Conservation (phyloP, 30 jellyfish, hydroid and myxozoan species). For the Cassiopea andromeda region DNA sequence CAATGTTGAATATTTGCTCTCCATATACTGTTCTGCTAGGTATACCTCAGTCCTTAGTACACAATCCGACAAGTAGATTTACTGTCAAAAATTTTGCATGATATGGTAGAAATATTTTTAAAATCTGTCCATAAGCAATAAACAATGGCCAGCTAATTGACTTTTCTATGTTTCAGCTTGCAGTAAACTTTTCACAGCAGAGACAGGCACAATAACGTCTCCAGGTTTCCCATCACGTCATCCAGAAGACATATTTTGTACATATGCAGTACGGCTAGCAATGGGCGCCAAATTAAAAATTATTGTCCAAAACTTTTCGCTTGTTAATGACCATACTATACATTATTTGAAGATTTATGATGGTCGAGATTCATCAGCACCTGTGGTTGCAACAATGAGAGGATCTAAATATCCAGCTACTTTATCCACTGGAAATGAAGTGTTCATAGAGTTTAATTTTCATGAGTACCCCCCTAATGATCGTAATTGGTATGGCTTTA, state of each 20-base stretch:
- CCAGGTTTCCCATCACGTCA: conserved; percentile 5
- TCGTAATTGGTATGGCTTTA: background rate
- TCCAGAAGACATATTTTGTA: background rate
- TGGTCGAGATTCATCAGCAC: background rate
- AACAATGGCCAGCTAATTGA: background rate
- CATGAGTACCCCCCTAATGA: background rate
- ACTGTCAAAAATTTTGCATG: too few species aligned
- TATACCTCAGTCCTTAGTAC: too few species aligned
- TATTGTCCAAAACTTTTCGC: background rate
- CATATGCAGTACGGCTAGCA: background rate
- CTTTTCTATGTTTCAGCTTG: background rate
- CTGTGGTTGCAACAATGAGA: background rate
- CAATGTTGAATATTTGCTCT: too few species aligned
- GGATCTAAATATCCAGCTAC: background rate
- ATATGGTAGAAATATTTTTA: background rate
- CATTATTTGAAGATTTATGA: background rate
- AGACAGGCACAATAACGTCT: background rate
- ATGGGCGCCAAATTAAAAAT: background rate
- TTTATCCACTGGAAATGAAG: conserved; percentile 14
- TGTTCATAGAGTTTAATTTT: background rate
- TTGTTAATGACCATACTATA: background rate
- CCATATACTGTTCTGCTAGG: too few species aligned
- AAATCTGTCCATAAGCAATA: background rate
- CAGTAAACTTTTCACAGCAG: background rate
- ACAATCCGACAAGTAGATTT: too few species aligned